Conservation (phyloP, 2,113 vertebrate species). For the Casuarius casuarius region DNA sequence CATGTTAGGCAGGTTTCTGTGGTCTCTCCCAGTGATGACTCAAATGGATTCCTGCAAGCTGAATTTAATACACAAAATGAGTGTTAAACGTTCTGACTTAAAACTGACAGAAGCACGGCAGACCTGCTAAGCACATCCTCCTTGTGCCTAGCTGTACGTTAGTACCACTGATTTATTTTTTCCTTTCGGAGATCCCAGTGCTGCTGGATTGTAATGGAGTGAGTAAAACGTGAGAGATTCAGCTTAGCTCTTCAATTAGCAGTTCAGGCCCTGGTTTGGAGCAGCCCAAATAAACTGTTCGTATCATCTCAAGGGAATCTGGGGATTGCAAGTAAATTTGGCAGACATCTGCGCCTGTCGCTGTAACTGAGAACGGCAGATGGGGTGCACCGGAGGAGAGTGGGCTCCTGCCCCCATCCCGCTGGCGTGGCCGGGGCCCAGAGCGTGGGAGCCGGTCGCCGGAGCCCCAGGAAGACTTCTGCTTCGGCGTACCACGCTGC, state of each 20-base stretch:
- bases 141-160: background rate
- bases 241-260: background rate
- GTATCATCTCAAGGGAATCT: accelerated
- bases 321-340: background rate
- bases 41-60: background rate
- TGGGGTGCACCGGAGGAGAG: background rate
- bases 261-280: background rate
- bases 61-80: background rate
- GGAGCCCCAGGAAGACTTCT: background rate
- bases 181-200: background rate
- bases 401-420: background rate
- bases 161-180: background rate
- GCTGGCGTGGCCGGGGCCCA: background rate
- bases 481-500: background rate
- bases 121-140: background rate
- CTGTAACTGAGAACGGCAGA: background rate
- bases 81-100: background rate
- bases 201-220: background rate
- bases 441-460: accelerated
- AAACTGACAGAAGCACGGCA: background rate
- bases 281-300: background rate
- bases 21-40: background rate
- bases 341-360: accelerated
- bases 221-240: background rate
- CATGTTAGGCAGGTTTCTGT: background rate